Conservation (phyloP, 2,113 vertebrate genomes). For the Myotis lucifugus region DNA sequence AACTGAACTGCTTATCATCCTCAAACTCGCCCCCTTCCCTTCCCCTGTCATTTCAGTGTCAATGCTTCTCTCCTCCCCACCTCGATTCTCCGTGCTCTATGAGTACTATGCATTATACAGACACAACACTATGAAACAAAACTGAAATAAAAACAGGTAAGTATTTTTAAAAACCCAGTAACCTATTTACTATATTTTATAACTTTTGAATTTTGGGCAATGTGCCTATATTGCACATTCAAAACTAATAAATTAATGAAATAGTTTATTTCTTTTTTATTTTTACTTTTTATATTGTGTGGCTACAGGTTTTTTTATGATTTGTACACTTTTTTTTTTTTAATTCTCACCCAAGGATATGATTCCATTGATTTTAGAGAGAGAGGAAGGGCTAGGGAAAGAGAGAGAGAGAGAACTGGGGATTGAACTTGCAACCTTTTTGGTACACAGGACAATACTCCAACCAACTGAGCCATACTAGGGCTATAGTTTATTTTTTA, state of each 20-base stretch:
- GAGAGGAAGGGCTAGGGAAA: too few relatives aligned
- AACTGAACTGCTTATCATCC: not conserved
- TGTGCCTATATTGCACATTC: not conserved
- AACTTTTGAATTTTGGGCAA: slow-evolving; percentile 14
- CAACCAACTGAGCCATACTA: too few relatives aligned
- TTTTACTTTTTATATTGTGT: not conserved
- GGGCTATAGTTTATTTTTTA: not conserved
- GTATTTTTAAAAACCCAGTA: not conserved
- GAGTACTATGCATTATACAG: not conserved
- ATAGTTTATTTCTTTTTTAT: not conserved
- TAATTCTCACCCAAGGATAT: too few relatives aligned
- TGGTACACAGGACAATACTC: too few relatives aligned
- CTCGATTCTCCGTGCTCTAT: not conserved
- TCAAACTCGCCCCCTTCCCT: not conserved
- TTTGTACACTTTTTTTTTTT: not conserved
- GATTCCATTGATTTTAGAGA: too few relatives aligned
- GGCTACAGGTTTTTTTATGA: not conserved
- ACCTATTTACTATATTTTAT: not conserved
- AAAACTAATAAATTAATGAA: slow-evolving; percentile 15
- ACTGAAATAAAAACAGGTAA: slow-evolving; percentile 34
- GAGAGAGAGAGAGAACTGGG: not conserved
- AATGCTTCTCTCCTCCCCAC: not conserved
- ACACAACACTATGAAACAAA: slow-evolving; percentile 6
- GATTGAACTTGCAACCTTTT: too few relatives aligned
- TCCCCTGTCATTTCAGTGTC: not conserved